phyloP scores from a whole-genome alignment of 1,140 invertebrate species.

The Bicyclus anynana region DNA sequence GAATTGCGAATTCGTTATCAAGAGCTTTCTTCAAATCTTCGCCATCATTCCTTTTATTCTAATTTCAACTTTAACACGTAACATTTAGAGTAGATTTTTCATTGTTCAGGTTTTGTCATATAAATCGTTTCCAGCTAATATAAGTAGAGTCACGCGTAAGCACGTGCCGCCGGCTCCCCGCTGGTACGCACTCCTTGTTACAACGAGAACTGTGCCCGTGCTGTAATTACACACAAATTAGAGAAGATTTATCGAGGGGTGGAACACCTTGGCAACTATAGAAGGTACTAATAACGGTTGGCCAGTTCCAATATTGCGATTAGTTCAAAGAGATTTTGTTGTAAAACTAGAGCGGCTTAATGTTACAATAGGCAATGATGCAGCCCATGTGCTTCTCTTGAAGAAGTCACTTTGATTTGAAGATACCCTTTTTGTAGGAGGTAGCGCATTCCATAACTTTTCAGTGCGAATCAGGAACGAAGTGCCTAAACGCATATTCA shows the following conservation, averaged over 20 bases:
- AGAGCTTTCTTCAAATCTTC: slow-evolving; percentile 34
- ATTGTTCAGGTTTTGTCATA: not conserved
- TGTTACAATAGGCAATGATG: not conserved
- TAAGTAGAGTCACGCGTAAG: slow-evolving; percentile 52
- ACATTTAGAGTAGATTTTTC: slow-evolving; percentile 23
- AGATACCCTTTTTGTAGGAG: too few relatives aligned
- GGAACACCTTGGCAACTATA: slow-evolving; percentile 75
- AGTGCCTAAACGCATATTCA: too few relatives aligned
- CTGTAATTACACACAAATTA: slow-evolving; percentile 77
- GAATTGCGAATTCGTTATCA: slow-evolving; percentile 40
- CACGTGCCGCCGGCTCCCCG: slow-evolving; percentile 69
- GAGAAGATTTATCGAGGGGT: slow-evolving; percentile 76
- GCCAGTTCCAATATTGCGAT: slow-evolving; percentile 69
- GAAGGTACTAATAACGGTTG: slow-evolving; percentile 73
- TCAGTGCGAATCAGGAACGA: too few relatives aligned
- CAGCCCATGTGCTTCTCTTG: too few relatives aligned
- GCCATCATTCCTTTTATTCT: slow-evolving; percentile 12
- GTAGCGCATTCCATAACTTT: too few relatives aligned
- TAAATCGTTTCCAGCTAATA: slow-evolving; percentile 24
- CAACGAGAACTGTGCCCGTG: slow-evolving; percentile 66
- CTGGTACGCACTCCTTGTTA: slow-evolving; percentile 72
- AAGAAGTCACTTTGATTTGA: too few relatives aligned
- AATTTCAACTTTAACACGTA: slow-evolving; percentile 23
- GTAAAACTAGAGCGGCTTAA: not conserved
- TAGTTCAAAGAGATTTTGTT: slow-evolving; percentile 36